Percentiles rank a stretch among this genome's conserved stretches.
These are phyloP conservation scores for Anolis apletophallus DNA, from an alignment of 2,797 vertebrate genomes.

Conservation along the genomic window DNA sequence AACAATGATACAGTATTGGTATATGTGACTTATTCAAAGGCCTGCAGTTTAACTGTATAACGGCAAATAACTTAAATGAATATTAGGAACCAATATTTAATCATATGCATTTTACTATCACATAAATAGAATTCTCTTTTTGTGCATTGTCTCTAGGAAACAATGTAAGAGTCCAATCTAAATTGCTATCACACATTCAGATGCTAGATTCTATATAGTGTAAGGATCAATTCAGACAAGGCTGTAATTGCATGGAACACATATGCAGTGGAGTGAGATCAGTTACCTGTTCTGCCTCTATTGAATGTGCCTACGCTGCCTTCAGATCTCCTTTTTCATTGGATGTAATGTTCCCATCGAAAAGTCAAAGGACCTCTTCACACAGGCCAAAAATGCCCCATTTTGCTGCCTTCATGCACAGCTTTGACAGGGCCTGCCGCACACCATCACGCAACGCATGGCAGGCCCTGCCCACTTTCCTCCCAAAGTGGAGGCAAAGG, in stretches of 20 bases:
- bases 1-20: background rate
- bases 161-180: background rate
- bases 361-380: background rate
- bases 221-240: constrained; percentile 6
- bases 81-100: background rate
- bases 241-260: background rate
- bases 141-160: background rate
- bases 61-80: background rate
- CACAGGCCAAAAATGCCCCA: too few relatives aligned
- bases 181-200: constrained; percentile 37
- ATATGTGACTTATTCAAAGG: background rate
- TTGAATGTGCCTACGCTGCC: background rate
- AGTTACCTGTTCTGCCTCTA: background rate
- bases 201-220: constrained; percentile 52
- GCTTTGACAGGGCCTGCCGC: too few relatives aligned
- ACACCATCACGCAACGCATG: too few relatives aligned
- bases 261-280: background rate
- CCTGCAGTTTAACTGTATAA: background rate
- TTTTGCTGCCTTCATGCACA: too few relatives aligned
- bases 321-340: background rate
- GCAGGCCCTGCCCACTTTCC: too few relatives aligned
- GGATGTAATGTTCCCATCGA: background rate
- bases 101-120: background rate
- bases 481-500: too few relatives aligned
- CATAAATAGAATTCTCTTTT: background rate